Evolutionary conservation across 2,113 vertebrate species (phyloP), one percentile per base, ranked within the genome.

Genomic region (Ictalurus furcatus): DNA sequence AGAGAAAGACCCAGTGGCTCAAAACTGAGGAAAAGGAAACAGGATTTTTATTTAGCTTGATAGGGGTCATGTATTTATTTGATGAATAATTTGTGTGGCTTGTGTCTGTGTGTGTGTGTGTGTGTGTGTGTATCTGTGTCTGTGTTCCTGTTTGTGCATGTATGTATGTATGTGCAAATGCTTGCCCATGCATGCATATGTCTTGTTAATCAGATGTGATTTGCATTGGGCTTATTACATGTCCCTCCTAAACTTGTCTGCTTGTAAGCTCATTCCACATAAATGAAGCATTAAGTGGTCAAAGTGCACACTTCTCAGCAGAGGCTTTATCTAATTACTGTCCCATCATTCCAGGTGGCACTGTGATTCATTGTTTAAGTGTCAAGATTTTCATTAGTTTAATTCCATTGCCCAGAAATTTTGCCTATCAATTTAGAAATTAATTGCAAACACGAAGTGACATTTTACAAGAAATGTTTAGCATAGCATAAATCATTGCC

Each of bases 381-480:
- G 92, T 93, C 91, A 90, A 93, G 88, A 91, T 8, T 0, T 90
- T 48, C 92, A 93, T 92, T 91, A 92, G 84, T 94, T 93, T 93
- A 92, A 95, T 92, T 94, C 94, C 93, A 93, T 93, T 95, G 95
- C 94, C 95, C 95, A 92, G 91, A 94, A 93, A 96, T 95, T 93
- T 94, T 93, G 93, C 93, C 94, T 96, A 97, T 96, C 96, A 96
- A 97, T 97, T 96, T 95, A 94, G 94, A 96, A 95, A 97, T 97
- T 97, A 96, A 96, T 97, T 96, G 94, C 94, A 96, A 97, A 96
- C 93, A 94, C 93, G 91, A 95, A 96, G 95, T 97, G 96, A 97
- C 96, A 97, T 97, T 97, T 97, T 97, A 96, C 96, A 97, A 95
- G 96, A 95, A 95, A 96, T 96, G 95, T 96, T 97, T 97, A 96